phyloP scores from a whole-genome alignment of 2,797 vertebrate species.

The Lemur catta region DNA sequence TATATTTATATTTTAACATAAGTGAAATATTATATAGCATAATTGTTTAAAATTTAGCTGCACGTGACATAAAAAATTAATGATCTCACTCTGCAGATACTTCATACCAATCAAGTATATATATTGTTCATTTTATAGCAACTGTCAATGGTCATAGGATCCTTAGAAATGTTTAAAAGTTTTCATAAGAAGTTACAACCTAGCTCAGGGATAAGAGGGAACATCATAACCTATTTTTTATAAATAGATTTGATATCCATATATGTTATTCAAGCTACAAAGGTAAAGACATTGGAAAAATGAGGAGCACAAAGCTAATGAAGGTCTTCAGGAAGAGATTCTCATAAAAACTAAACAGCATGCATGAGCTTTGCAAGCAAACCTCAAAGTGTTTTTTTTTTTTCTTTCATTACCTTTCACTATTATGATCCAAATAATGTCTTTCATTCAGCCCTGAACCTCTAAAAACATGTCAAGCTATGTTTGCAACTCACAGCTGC shows the following conservation, averaged over 20 bases:
- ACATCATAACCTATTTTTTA: not conserved
- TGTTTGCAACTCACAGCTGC: not conserved
- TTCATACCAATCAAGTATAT: not conserved
- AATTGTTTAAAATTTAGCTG: not conserved
- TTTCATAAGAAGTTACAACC: not conserved
- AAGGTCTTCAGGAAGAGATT: not conserved
- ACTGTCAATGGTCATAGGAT: not conserved
- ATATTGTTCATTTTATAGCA: not conserved
- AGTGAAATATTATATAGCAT: not conserved
- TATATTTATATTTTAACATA: not conserved
- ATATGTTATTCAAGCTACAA: not conserved
- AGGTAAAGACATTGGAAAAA: not conserved
- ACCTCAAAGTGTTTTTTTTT: not conserved
- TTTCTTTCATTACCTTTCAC: not conserved
- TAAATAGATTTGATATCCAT: not conserved
- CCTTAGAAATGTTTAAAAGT: not conserved
- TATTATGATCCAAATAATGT: not conserved
- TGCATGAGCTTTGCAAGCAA: not conserved
- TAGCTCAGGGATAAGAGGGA: accelerated
- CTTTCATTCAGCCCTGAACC: not conserved
- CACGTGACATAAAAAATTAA: not conserved
- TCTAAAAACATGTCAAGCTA: conserved; percentile 4
- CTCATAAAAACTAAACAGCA: not conserved
- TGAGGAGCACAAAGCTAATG: not conserved
- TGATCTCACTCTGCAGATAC: not conserved